Evolutionary conservation across 2,888 invertebrate species (phyloP).

Genomic region (Sinelater perroti): DNA sequence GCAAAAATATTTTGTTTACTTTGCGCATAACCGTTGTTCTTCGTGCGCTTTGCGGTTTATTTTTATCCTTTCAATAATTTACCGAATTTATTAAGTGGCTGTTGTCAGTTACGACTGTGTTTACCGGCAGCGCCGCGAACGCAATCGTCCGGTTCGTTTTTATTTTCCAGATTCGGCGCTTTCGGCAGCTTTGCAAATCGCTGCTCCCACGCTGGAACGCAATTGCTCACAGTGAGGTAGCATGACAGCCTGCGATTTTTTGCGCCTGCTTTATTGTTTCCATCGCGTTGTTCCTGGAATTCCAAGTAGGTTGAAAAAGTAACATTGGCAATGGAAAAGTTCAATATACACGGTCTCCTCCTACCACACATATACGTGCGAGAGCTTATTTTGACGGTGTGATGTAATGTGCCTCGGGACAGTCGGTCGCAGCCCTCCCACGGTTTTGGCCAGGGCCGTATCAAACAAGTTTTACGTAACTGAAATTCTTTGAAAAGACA

Average conservation of each 20-base stretch:
- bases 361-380: conserved; percentile 27
- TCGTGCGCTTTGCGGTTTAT: neutral
- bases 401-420: conserved; percentile 37
- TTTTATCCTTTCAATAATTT: neutral
- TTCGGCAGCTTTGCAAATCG: neutral
- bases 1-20: conserved; percentile 8
- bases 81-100: conserved; percentile 2
- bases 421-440: conserved; percentile 34
- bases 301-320: conserved; percentile 36
- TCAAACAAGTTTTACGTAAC: no score
- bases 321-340: conserved; percentile 39
- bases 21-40: conserved; percentile 1
- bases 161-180: neutral
- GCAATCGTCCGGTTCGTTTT: neutral
- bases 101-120: neutral
- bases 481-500: no score
- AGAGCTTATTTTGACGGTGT: conserved; percentile 36
- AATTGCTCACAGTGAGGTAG: conserved; percentile 9
- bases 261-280: conserved; percentile 21
- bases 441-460: conserved; percentile 30
- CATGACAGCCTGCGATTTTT: conserved; percentile 7
- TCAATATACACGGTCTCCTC: conserved; percentile 36
- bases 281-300: conserved; percentile 24
- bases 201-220: neutral
- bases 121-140: neutral